A percentile compares a stretch with the other conserved stretches of the same genome.
phyloP scores from a whole-genome alignment of 2,888 invertebrate genomes.

The Myathropa florea region DNA sequence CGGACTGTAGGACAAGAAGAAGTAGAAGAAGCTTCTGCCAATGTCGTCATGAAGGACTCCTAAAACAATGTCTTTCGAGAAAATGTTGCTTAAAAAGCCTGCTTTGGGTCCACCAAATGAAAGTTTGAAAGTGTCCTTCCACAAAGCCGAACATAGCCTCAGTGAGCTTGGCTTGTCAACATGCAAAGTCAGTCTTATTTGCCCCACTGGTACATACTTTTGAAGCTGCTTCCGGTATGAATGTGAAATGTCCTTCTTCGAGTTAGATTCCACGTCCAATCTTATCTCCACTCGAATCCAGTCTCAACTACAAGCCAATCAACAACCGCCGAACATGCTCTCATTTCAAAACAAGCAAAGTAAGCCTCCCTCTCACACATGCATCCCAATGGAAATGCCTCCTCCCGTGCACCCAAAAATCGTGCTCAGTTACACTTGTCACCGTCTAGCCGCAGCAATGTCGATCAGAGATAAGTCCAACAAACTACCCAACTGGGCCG shows the following conservation, averaged over 20 bases:
- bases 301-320: background rate
- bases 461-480: conserved; percentile 58
- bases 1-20: too few relatives aligned
- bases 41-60: too few relatives aligned
- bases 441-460: conserved; percentile 49
- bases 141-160: too few relatives aligned
- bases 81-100: too few relatives aligned
- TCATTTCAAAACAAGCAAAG: background rate
- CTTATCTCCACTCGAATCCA: background rate
- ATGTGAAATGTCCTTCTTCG: background rate
- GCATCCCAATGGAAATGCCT: background rate
- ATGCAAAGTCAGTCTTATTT: too few relatives aligned
- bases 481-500: conserved; percentile 51
- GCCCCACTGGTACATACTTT: too few relatives aligned
- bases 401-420: conserved; percentile 1
- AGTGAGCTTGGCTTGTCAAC: too few relatives aligned
- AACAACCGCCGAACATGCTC: conserved; percentile 11
- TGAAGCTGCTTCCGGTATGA: too few relatives aligned
- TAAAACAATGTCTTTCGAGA: too few relatives aligned
- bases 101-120: too few relatives aligned
- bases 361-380: background rate
- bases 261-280: background rate
- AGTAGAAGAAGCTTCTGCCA: too few relatives aligned
- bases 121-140: too few relatives aligned
- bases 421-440: conserved; percentile 62